Evolutionary conservation across 2,113 vertebrate genomes (phyloP), one percentile per base, ranked within the genome.

Genomic region (Oryzias curvinotus): DNA sequence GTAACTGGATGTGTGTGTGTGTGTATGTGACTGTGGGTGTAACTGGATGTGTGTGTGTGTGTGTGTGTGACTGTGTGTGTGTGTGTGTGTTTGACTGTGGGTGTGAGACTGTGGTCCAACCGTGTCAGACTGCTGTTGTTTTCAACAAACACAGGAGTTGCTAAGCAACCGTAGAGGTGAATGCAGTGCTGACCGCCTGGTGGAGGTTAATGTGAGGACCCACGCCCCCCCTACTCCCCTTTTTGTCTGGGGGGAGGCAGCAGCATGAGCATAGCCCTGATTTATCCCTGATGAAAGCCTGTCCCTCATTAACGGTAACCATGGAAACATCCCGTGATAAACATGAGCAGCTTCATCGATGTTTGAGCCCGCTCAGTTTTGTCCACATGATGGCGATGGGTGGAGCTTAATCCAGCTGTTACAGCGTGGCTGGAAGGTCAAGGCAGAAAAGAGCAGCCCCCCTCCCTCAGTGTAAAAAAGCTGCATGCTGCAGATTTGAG

Each of bases 61-160:
- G n/a, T n/a, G n/a, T n/a, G n/a, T n/a, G n/a, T n/a, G n/a, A n/a
- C n/a, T n/a, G n/a, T n/a, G n/a, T n/a, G n/a, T n/a, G n/a, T n/a
- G n/a, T n/a, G n/a, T 36, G 36, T 8, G 36, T 36, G 8, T 2
- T 10, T 65, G 42, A 48, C 59, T 49, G 25, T 41, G 15, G 46
- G 52, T 69, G 66, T 75, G 68, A 68, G 64, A 49, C 5, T 49
- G 66, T 1, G 16, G 53, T 46, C 52, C 63, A 57, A 60, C 60
- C 26, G 69, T 88, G 80, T 85, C 81, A 53, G 71, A 36, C 65
- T 18, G 0, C 68, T 89, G 81, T 87, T 91, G 83, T 81, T 84
- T 76, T 87, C 85, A 87, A 91, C 72, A 91, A 77, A 81, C 56
- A 7, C 56, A 58, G 19, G 1, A 13, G 87, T 88, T 88, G 86